Evolutionary conservation across 2,797 vertebrate genomes (phyloP).

Genomic region (Astyanax mexicanus): DNA sequence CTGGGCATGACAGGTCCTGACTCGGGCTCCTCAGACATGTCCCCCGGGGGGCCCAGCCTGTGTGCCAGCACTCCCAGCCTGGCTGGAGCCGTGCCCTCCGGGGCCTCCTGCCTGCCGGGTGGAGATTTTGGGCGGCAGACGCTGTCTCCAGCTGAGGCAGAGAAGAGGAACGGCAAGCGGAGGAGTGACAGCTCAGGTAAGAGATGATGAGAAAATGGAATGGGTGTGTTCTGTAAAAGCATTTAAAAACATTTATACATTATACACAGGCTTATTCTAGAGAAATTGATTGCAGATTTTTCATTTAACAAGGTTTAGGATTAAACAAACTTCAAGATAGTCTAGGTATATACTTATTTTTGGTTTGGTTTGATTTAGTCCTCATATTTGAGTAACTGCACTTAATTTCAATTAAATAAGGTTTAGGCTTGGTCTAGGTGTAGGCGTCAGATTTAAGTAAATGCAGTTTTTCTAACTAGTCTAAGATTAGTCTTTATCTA

Average conservation of each 20-base stretch:
- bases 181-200: constrained; percentile 99
- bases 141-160: constrained; percentile 91
- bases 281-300: too few species aligned
- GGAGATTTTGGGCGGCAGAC: constrained; percentile 92
- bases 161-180: constrained; percentile 92
- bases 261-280: too few species aligned
- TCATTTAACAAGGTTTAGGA: too few species aligned
- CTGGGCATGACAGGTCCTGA: constrained; percentile 89
- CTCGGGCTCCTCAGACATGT: constrained; percentile 85
- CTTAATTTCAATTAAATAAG: too few species aligned
- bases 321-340: too few species aligned
- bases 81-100: constrained; percentile 87
- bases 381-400: too few species aligned
- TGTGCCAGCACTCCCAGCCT: constrained; percentile 90
- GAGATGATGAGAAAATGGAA: constrained; percentile 19
- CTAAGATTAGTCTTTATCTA: neutral
- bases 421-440: too few species aligned
- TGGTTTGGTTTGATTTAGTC: too few species aligned
- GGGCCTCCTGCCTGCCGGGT: constrained; percentile 87
- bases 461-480: too few species aligned
- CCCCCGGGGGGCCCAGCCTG: constrained; percentile 86
- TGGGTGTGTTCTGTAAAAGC: neutral
- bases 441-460: too few species aligned
- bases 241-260: too few species aligned
- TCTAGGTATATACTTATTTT: too few species aligned